These are phyloP conservation scores for Pelochelys cantorii DNA, from an alignment of 2,797 vertebrate genomes.

Conservation along the genomic window DNA sequence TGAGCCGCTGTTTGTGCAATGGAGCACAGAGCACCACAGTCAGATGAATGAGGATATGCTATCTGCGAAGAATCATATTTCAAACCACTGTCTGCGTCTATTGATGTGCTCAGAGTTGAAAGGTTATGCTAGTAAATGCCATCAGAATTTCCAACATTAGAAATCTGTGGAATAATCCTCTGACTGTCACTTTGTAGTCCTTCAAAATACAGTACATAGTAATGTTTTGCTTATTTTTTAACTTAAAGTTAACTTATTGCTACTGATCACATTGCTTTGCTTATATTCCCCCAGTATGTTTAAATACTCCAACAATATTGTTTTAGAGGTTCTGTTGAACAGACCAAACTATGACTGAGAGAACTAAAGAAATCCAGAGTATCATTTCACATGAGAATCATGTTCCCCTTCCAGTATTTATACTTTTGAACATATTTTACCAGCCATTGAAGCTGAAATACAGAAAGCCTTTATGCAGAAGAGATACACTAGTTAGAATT, in stretches of 20 bases:
- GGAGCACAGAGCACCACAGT: conserved; percentile 84
- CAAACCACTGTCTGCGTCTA: conserved; percentile 86
- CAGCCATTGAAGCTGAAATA: conserved; percentile 72
- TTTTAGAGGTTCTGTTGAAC: conserved; percentile 56
- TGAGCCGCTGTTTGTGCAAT: conserved; percentile 86
- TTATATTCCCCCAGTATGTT: conserved; percentile 41
- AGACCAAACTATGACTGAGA: conserved; percentile 56
- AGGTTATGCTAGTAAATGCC: conserved; percentile 88
- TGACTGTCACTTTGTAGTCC: conserved; percentile 78
- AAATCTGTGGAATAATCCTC: conserved; percentile 81
- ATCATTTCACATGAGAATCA: conserved; percentile 66
- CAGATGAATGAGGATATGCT: conserved; percentile 88
- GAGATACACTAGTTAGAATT: conserved; percentile 61
- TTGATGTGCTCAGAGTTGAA: conserved; percentile 88
- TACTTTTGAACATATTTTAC: conserved; percentile 78
- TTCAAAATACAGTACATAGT: conserved; percentile 55
- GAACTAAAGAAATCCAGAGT: conserved; percentile 66
- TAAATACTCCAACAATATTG: conserved; percentile 61
- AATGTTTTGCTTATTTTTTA: conserved; percentile 70
- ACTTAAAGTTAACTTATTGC: conserved; percentile 79
- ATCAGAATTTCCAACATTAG: conserved; percentile 83
- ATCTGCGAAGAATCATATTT: conserved; percentile 89
- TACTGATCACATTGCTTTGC: conserved; percentile 54
- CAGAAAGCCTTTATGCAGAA: conserved; percentile 66
- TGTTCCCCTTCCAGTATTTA: conserved; percentile 68